phyloP scores from a whole-genome alignment of 2,888 invertebrate species.

The Trissolcus japonicus region DNA sequence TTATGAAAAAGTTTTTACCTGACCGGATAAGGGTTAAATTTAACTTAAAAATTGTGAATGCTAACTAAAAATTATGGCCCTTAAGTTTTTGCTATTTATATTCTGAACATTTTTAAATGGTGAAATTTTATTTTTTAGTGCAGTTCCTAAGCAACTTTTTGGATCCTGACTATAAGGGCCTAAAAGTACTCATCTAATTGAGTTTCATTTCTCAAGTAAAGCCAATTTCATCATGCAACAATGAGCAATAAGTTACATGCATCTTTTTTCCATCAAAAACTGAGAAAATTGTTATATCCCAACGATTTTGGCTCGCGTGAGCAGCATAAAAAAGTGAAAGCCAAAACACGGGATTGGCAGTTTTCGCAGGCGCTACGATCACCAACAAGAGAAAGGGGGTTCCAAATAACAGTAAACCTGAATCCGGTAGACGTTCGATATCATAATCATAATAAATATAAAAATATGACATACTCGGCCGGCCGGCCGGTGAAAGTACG shows the following conservation, averaged over 20 bases:
- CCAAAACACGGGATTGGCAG: conserved; percentile 15
- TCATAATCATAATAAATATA: conserved; percentile 50
- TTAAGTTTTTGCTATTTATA: no score
- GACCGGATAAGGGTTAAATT: no score
- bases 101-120: no score
- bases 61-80: no score
- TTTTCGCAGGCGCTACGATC: conserved; percentile 33
- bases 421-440: conserved; percentile 41
- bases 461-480: conserved; percentile 43
- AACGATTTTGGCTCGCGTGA: conserved; percentile 3
- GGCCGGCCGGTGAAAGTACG: conserved; percentile 44
- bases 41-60: no score
- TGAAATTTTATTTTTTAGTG: no score
- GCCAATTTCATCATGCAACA: not conserved
- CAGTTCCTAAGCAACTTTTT: no score
- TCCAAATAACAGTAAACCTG: conserved; percentile 41
- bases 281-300: conserved; percentile 16
- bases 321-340: conserved; percentile 39
- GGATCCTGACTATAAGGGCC: no score
- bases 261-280: not conserved
- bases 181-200: no score
- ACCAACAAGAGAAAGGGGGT: conserved; percentile 21
- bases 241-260: not conserved
- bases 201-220: not conserved
- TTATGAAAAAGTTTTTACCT: no score